Base-by-base conservation (phyloP, 37 sponge, comb jelly and placozoan species). In the Lycopodina hypogea region DNA sequence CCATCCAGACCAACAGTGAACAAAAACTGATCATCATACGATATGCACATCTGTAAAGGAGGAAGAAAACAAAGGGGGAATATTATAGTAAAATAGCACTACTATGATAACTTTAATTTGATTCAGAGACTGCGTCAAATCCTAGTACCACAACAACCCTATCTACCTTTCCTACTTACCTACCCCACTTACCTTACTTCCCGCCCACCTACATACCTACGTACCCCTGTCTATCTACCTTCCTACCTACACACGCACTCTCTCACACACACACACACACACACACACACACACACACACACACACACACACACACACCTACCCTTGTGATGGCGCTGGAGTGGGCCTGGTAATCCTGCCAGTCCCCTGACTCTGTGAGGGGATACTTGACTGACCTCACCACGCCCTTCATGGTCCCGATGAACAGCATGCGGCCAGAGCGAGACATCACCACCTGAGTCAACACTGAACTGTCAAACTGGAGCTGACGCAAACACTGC, bases 1-100 rank as follows among this genome's bases (percentile, higher is more conserved):
- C 93, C 98, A 66, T 97, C 98, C 69, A 90, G 83, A 34, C 93
- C 93, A 29, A 85, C 96, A 24, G 96, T 87, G 76, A 97, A 93
- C 58, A 97, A 69, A 56, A 71, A 90, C 58, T 90, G 89, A 76
- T 95, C 96, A 42, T 97, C 98, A 81, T 83, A 90, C 1, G 98
- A 95, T 14, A 97, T 62, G 51, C 87, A 29, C 81, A 96, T 83
- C 92, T 96, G 76, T 3, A 71, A 41, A 2, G 24, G 23, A 19
- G n/a, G 23, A 56, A 68, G 22, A 63, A 6, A 18, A 38, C 39
- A 26, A 41, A 21, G 3, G 19, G 42, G 72, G 42, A 26, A 48
- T 7, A 48, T 17, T 12, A 38, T 2, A 36, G 42, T 1, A 38
- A 78, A 68, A 39, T 42, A 36, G 39, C 32, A 35, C 11, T 8